Conservation (phyloP, 2,888 invertebrate species). For the Axea sp. region DNA sequence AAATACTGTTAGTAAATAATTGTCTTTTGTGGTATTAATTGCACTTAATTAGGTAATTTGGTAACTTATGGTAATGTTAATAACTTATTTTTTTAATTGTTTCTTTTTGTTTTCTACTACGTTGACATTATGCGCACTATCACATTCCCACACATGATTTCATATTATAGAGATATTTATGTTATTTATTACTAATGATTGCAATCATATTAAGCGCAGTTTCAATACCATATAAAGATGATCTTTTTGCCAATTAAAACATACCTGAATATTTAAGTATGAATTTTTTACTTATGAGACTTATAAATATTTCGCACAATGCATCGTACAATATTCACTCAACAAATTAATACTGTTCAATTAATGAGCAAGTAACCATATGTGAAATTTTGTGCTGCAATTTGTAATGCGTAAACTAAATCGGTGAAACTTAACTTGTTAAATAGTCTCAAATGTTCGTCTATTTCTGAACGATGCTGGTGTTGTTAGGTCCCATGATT, state of each 20-base stretch:
- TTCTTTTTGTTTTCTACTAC: too few species aligned
- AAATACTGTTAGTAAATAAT: conserved; percentile 53
- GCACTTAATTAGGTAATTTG: conserved; percentile 57
- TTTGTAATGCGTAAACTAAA: conserved; percentile 47
- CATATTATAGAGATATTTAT: conserved; percentile 25
- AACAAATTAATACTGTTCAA: conserved; percentile 27
- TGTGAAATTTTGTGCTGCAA: conserved; percentile 34
- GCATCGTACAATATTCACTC: conserved; percentile 18
- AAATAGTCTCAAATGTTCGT: conserved; percentile 25
- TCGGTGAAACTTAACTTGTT: conserved; percentile 44
- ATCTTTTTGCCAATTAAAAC: conserved; percentile 24
- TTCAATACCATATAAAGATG: too few species aligned
- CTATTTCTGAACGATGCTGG: too few species aligned
- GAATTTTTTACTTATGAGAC: too few species aligned
- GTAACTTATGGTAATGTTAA: conserved; percentile 41
- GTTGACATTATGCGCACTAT: background rate
- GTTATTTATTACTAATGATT: conserved; percentile 43
- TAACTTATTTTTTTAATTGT: too few species aligned
- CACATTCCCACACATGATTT: conserved; percentile 10
- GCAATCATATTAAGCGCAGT: too few species aligned
- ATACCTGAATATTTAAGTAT: too few species aligned
- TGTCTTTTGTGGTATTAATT: conserved; percentile 41
- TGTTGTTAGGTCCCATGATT: too few species aligned
- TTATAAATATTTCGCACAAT: background rate
- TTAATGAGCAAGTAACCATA: conserved; percentile 17